phyloP scores from a whole-genome alignment of 2,888 invertebrate species.

The Synergus itoensis region DNA sequence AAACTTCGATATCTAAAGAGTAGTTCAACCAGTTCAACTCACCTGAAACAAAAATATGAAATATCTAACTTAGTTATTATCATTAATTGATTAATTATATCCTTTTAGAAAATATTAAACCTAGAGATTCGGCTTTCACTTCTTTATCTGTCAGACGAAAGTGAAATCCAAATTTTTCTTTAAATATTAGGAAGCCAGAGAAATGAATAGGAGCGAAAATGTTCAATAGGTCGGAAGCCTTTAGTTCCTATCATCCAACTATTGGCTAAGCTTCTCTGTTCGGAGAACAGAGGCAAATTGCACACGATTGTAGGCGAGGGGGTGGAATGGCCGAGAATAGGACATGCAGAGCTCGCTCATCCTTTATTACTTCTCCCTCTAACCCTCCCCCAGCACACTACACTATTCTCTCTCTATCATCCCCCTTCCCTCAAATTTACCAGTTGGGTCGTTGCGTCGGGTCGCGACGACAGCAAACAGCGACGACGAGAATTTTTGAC shows the following conservation, averaged over 20 bases:
- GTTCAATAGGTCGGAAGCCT: conserved; percentile 59
- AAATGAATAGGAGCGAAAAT: conserved; percentile 52
- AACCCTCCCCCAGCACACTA: conserved; percentile 25
- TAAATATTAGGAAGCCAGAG: not conserved
- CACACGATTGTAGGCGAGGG: conserved; percentile 55
- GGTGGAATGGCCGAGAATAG: conserved; percentile 54
- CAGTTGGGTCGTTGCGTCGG: conserved; percentile 54
- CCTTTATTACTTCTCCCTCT: conserved; percentile 45
- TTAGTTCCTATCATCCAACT: conserved; percentile 50
- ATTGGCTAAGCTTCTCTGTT: conserved; percentile 56
- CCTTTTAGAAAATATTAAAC: not conserved
- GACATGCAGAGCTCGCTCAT: conserved; percentile 53
- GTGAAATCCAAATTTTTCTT: not conserved
- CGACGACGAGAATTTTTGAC: conserved; percentile 60
- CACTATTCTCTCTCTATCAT: conserved; percentile 37
- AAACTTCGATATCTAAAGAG: not conserved
- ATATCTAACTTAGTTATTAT: not conserved
- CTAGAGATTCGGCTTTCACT: not conserved
- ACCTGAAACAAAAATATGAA: conserved; percentile 33
- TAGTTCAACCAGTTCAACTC: not conserved
- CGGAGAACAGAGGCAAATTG: conserved; percentile 59
- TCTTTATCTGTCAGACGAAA: not conserved
- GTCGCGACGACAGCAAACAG: conserved; percentile 57
- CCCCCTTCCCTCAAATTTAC: conserved; percentile 45
- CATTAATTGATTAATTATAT: not conserved